phyloP scores from a whole-genome alignment of 2,113 vertebrate species.

The Hucho hucho region DNA sequence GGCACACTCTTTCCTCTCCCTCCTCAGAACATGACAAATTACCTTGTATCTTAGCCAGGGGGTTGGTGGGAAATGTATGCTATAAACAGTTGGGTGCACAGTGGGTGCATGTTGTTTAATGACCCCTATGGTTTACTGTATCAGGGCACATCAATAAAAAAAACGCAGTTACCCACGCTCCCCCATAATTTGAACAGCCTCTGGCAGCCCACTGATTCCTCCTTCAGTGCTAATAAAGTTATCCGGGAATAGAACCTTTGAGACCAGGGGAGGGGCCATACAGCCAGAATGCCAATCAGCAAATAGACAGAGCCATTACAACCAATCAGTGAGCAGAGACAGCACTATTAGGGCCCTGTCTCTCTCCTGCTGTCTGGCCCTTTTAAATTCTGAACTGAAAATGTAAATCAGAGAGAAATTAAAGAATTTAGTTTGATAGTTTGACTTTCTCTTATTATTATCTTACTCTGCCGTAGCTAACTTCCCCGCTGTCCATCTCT shows the following conservation, averaged over 20 bases:
- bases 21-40: slow-evolving; percentile 51
- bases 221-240: slow-evolving; percentile 57
- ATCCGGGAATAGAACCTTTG: slow-evolving; percentile 38
- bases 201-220: slow-evolving; percentile 46
- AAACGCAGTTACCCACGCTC: slow-evolving; percentile 41
- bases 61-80: slow-evolving; percentile 34
- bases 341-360: slow-evolving; percentile 46
- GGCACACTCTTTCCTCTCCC: slow-evolving; percentile 20
- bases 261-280: not conserved
- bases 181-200: slow-evolving; percentile 65
- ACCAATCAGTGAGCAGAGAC: slow-evolving; percentile 45
- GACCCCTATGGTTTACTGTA: slow-evolving; percentile 53
- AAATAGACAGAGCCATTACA: slow-evolving; percentile 23
- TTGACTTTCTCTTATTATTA: not conserved
- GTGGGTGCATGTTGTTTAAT: slow-evolving; percentile 54
- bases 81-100: too few relatives aligned
- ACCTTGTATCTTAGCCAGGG: slow-evolving; percentile 43
- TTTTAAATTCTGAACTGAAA: not conserved
- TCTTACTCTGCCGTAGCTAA: slow-evolving; percentile 57
- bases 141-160: slow-evolving; percentile 58
- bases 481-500: slow-evolving; percentile 4
- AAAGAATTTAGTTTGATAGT: too few relatives aligned
- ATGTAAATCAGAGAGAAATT: too few relatives aligned
- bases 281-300: slow-evolving; percentile 50
- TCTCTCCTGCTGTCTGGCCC: not conserved